Conservation (phyloP, 2,888 invertebrate species). For the Drosophila anomelani region DNA sequence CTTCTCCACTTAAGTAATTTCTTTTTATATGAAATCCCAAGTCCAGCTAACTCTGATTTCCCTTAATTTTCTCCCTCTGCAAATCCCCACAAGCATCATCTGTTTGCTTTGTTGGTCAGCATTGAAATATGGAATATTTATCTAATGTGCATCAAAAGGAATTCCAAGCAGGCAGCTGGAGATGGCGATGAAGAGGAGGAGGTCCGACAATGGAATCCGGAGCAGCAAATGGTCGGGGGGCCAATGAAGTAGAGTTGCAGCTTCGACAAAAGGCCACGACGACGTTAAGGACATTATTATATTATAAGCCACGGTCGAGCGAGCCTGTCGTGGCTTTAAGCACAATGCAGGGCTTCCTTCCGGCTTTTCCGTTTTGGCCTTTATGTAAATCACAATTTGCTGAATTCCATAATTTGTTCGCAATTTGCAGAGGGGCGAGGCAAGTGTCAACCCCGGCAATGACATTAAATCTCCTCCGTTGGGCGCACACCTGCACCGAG, state of each 20-base stretch:
- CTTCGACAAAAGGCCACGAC: constrained; percentile 31
- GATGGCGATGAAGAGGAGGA: neutral
- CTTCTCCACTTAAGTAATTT: neutral
- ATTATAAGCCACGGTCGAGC: constrained; percentile 18
- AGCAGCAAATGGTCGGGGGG: constrained; percentile 11
- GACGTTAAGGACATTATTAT: constrained; percentile 30
- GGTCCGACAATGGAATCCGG: constrained; percentile 11
- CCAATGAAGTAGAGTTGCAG: constrained; percentile 28
- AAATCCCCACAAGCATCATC: constrained; percentile 16
- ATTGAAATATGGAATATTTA: constrained; percentile 57
- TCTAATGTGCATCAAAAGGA: constrained; percentile 55
- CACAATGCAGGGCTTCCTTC: constrained; percentile 23
- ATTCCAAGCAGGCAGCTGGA: constrained; percentile 37
- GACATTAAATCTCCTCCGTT: constrained; percentile 38
- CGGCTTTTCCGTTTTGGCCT: constrained; percentile 3
- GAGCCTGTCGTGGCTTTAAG: constrained; percentile 26
- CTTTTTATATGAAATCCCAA: no score
- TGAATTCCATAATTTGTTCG: constrained; percentile 47
- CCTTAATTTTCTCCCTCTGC: neutral
- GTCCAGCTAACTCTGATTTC: no score
- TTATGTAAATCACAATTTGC: constrained; percentile 36
- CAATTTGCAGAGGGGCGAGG: constrained; percentile 27
- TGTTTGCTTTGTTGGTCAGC: constrained; percentile 50
- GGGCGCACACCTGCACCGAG: constrained; percentile 31
- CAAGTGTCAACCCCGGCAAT: constrained; percentile 23